Conservation (phyloP, 2,113 vertebrate genomes). For the Podiceps cristatus region DNA sequence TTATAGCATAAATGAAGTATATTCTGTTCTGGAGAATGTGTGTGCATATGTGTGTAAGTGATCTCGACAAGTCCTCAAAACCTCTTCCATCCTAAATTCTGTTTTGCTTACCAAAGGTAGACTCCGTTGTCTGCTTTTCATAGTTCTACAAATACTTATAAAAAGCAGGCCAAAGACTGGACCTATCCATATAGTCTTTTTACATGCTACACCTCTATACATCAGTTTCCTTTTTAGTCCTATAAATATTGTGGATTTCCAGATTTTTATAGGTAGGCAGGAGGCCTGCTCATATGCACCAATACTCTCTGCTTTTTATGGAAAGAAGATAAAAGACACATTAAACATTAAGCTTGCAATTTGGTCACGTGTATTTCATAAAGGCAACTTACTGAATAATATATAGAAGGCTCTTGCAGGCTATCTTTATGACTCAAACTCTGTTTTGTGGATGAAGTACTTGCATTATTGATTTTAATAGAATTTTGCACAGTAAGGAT, state of each 20-base stretch:
- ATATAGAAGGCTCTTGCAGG: neutral
- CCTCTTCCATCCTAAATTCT: neutral
- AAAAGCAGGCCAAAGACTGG: neutral
- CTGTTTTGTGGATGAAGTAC: neutral
- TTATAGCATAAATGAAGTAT: neutral
- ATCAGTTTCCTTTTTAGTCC: neutral
- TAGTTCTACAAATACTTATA: neutral
- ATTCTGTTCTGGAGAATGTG: neutral
- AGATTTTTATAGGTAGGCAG: neutral
- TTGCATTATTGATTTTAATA: conserved; percentile 60
- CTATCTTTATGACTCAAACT: conserved; percentile 8
- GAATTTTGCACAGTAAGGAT: conserved; percentile 36
- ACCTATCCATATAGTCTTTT: neutral
- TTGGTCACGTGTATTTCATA: conserved; percentile 36
- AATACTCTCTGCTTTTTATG: neutral
- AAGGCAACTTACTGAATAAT: neutral
- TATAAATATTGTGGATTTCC: neutral
- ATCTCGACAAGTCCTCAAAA: neutral
- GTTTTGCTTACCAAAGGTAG: neutral
- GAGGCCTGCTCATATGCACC: neutral
- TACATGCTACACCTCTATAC: neutral
- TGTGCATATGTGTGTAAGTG: neutral
- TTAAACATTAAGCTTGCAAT: conserved; percentile 10
- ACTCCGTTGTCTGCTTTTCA: neutral
- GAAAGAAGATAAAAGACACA: conserved; percentile 15